Evolutionary conservation across 2,888 invertebrate species (phyloP).

Genomic region (Synergus umbraculus): DNA sequence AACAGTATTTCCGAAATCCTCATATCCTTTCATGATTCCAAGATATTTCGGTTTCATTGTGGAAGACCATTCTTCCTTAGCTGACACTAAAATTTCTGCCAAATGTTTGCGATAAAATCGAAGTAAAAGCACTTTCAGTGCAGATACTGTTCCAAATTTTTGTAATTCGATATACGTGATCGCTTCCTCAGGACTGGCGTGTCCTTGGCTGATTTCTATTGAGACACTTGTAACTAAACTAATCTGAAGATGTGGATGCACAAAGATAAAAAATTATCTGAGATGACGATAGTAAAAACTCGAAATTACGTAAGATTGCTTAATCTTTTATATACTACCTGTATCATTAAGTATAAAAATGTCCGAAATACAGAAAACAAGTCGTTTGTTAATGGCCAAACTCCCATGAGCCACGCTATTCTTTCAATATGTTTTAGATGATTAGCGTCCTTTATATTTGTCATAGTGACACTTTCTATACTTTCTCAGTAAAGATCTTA

Average conservation of each 20-base stretch:
- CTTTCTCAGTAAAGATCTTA: neutral
- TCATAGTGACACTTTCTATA: neutral
- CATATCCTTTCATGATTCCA: neutral
- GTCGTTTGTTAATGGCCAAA: constrained; percentile 8
- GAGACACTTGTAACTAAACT: neutral
- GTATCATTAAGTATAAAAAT: neutral
- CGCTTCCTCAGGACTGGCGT: neutral
- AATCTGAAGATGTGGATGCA: neutral
- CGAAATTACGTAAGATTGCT: neutral
- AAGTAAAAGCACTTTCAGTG: neutral
- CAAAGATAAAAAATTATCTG: neutral
- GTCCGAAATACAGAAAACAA: neutral
- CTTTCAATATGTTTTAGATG: neutral
- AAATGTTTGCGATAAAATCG: constrained; percentile 1
- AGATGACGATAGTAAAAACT: neutral
- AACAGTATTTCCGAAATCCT: neutral
- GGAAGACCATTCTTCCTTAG: neutral
- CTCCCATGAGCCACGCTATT: neutral
- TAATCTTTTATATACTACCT: neutral
- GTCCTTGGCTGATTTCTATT: neutral
- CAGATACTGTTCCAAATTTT: constrained; percentile 2
- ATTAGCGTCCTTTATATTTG: neutral
- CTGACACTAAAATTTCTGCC: neutral
- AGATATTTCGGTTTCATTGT: neutral
- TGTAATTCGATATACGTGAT: neutral